phyloP scores from a whole-genome alignment of 2,113 vertebrate species.

The Burhinus oedicnemus region DNA sequence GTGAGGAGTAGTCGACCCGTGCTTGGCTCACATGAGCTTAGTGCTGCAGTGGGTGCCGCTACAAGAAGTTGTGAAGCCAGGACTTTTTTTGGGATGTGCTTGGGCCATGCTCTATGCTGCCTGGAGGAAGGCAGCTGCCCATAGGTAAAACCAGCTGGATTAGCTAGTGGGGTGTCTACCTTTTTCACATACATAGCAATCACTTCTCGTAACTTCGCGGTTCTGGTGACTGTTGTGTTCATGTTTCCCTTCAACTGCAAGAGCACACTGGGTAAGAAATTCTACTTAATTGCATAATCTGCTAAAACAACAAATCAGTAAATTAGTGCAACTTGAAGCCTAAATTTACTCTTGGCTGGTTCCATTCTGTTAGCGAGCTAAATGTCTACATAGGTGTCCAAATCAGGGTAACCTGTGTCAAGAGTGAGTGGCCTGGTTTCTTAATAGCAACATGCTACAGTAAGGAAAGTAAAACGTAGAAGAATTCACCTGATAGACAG shows the following conservation, averaged over 20 bases:
- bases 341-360: not conserved
- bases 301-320: not conserved
- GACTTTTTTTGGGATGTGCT: not conserved
- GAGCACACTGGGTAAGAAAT: not conserved
- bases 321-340: not conserved
- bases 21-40: rapidly evolving
- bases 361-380: rapidly evolving
- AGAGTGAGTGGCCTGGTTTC: not conserved
- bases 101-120: not conserved
- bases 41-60: rapidly evolving
- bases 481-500: not conserved
- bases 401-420: not conserved
- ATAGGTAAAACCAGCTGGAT: not conserved
- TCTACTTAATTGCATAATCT: not conserved
- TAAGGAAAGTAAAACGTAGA: not conserved
- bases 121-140: not conserved
- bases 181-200: not conserved
- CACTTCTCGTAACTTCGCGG: not conserved
- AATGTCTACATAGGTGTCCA: rapidly evolving
- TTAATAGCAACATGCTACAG: not conserved
- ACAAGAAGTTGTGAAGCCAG: not conserved
- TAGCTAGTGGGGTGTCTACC: not conserved
- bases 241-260: not conserved
- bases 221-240: not conserved
- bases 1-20: not conserved